phyloP scores from a whole-genome alignment of 2,888 invertebrate genomes.

The Melanchra persicariae region DNA sequence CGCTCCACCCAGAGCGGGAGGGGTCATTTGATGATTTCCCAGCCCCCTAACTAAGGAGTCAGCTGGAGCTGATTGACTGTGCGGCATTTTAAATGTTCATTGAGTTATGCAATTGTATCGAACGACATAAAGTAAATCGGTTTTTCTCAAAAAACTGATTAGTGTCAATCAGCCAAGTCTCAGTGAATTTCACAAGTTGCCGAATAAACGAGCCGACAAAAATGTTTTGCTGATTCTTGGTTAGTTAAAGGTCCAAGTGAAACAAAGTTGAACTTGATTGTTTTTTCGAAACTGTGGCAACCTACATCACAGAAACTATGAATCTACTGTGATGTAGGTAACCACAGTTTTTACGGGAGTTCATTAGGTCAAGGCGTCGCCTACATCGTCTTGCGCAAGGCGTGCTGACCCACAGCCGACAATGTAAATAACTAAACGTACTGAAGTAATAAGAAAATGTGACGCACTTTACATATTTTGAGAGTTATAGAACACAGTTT shows the following conservation, averaged over 20 bases:
- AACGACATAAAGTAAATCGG: too few relatives aligned
- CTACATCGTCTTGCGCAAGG: constrained; percentile 21
- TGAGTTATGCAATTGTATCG: neutral
- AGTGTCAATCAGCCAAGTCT: too few relatives aligned
- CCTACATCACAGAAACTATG: constrained; percentile 15
- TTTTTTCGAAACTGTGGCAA: constrained; percentile 18
- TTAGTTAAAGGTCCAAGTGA: neutral
- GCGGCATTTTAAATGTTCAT: neutral
- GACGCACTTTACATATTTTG: constrained; percentile 45
- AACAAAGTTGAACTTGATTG: neutral
- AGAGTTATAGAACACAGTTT: constrained; percentile 19
- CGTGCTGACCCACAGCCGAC: constrained; percentile 27
- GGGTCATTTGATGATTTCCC: too few relatives aligned
- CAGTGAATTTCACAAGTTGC: neutral
- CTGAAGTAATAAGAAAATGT: constrained; percentile 25
- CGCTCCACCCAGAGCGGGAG: too few relatives aligned
- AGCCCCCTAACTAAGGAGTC: too few relatives aligned
- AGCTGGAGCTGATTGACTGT: neutral
- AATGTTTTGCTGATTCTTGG: neutral
- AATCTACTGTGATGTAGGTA: neutral
- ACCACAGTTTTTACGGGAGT: constrained; percentile 1
- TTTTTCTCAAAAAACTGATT: neutral
- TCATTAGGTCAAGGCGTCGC: constrained; percentile 54
- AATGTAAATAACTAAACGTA: constrained; percentile 34
- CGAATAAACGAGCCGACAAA: neutral